phyloP scores from a whole-genome alignment of 2,888 invertebrate genomes.

The Clanis bilineata region DNA sequence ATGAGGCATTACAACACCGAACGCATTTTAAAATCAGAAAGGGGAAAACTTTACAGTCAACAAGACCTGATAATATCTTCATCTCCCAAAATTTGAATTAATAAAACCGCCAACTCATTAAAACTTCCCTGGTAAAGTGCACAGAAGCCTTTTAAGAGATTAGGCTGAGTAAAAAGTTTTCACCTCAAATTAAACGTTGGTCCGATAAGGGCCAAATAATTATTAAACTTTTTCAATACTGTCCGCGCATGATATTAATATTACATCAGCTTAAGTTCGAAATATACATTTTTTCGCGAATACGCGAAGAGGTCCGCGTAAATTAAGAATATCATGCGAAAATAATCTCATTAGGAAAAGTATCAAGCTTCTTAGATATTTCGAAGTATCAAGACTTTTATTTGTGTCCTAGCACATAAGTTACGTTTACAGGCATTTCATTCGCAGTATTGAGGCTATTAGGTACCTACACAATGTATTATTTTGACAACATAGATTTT shows the following conservation, averaged over 20 bases:
- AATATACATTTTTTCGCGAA: neutral
- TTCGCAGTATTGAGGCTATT: no score
- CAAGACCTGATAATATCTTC: conserved; percentile 18
- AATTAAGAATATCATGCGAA: no score
- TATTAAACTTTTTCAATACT: conserved; percentile 27
- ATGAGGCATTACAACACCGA: neutral
- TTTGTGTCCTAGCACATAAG: no score
- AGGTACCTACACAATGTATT: no score
- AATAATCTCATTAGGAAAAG: no score
- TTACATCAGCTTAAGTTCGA: neutral
- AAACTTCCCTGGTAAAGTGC: conserved; percentile 48
- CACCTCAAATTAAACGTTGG: conserved; percentile 30
- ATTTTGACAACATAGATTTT: no score
- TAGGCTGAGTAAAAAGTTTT: conserved; percentile 50
- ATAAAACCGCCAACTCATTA: conserved; percentile 37
- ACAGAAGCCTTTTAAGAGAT: conserved; percentile 45
- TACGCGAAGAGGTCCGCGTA: no score
- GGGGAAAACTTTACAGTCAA: conserved; percentile 14
- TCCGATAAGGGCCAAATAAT: conserved; percentile 27
- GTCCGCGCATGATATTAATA: neutral
- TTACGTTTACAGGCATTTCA: no score
- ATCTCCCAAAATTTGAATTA: conserved; percentile 27
- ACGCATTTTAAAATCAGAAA: conserved; percentile 14
- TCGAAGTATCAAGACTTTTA: no score
- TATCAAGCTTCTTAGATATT: no score